Conservation (phyloP, 1,140 invertebrate genomes). For the Drosophila parabipectinata region DNA sequence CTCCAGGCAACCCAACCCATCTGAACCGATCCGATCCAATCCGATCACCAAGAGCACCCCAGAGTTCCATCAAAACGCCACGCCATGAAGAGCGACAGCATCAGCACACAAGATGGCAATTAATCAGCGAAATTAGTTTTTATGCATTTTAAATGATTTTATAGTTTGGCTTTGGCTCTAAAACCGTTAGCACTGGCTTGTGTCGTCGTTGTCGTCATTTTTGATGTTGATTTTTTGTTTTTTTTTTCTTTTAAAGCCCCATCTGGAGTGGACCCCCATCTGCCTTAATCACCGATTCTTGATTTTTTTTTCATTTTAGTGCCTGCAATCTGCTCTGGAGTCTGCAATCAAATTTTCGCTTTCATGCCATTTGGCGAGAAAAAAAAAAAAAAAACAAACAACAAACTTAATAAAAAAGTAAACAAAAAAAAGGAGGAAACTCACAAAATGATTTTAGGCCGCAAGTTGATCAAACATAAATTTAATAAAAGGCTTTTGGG, state of each 20-base stretch:
- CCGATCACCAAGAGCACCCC: not conserved
- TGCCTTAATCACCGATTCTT: not conserved
- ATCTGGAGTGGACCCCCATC: not conserved
- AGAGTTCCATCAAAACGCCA: constrained; percentile 35
- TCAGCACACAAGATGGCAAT: constrained; percentile 56
- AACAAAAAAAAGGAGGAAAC: not conserved
- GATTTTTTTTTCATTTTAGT: constrained; percentile 13
- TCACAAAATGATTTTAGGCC: constrained; percentile 36
- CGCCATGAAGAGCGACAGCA: constrained; percentile 20
- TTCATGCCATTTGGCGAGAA: constrained; percentile 72
- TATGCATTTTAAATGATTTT: constrained; percentile 80
- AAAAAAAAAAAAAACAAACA: constrained; percentile 34
- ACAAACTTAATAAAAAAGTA: constrained; percentile 3
- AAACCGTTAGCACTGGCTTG: constrained; percentile 54
- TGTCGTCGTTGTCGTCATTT: constrained; percentile 50
- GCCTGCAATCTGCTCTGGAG: constrained; percentile 49
- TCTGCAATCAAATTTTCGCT: constrained; percentile 77
- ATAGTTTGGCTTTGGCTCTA: constrained; percentile 33
- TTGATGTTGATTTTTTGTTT: not conserved
- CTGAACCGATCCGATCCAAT: not conserved
- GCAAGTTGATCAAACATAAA: constrained; percentile 61
- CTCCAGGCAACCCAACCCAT: constrained; percentile 7
- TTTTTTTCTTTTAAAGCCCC: constrained; percentile 2
- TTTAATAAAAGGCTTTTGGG: constrained; percentile 72
- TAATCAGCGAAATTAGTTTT: constrained; percentile 81